Evolutionary conservation across 2,888 invertebrate species (phyloP), one percentile per base, ranked within the genome.

Genomic region (Drosophila algonquin): DNA sequence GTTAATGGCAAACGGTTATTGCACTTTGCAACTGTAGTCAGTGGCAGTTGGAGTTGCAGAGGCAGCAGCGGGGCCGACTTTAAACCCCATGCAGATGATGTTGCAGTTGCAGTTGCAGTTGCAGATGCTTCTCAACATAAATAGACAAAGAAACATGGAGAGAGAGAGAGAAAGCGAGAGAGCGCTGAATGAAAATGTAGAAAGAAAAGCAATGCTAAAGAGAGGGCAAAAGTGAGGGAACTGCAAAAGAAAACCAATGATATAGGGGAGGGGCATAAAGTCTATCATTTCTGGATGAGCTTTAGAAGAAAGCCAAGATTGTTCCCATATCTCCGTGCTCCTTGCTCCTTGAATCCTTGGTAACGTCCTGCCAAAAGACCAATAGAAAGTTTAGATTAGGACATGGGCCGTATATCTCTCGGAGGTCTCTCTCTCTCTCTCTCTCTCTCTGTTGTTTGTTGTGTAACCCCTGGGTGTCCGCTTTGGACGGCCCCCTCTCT

Each of bases 1-100:
- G 64, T 64, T 64, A 64, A 64, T 46, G 62, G 35, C 52, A 18
- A 64, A 61, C 77, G 82, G 80, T 85, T 84, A 72, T 81, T 80
- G 85, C 85, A 84, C 80, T 85, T 85, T 85, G 82, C 59, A 80
- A 78, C 80, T 80, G 64, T 80, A n/a, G 35, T 40, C 40, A 2
- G 35, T 40, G 18, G 40, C 21, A 40, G 55, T 30, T 16, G 32
- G 18, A 24, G 24, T 24, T 4, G 12, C 30, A n/a, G 57, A 1
- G 5, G 5, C 53, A 56, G 44, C n/a, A 21, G 24, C 21, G 45
- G n/a, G 40, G 40, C 40, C 40, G n/a, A n/a, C n/a, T 40, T 40
- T 40, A 40, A 40, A 40, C 40, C 35, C 35, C 51, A 48, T 56
- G 56, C 62, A 63, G 56, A 50, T 47, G 56, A 40, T 44, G 47